Evolutionary conservation across 2,797 vertebrate species (phyloP), one percentile per base, ranked within the genome.

Genomic region (Pantherophis alleghaniensis): DNA sequence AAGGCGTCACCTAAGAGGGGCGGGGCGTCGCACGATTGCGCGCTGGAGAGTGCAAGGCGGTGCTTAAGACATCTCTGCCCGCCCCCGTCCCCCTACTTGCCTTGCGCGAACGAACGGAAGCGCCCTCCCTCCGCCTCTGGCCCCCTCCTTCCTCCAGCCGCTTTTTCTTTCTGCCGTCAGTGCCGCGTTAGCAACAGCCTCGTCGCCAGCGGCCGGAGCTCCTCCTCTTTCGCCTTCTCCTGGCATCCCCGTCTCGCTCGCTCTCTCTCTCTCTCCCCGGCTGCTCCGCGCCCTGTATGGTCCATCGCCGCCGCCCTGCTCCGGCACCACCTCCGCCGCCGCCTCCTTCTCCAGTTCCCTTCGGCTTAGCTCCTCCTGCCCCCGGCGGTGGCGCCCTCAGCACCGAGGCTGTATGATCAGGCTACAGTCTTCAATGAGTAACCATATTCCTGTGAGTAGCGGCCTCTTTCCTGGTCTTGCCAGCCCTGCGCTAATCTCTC

Each of bases 361-460:
- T 94, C 90, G 95, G 92, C 95, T 95, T 97, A 98, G 98, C 96
- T 94, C 97, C 96, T 97, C 96, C 97, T 98, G 95, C 97, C 95
- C 94, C 95, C 96, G 96, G 96, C 97, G 96, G 96, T 95, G 97
- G 97, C 97, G 96, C 97, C 97, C 98, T 98, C 98, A 98, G 98
- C 97, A 98, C 98, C 99, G 98, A 98, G 98, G 98, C 99, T 99
- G 98, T 98, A 99, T 99, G 99, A 99, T 99, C 98, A 99, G 99
- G 98, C 98, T 99, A 99, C 99, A 99, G 98, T 99, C 99, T 99
- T 99, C 99, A 99, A 99, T 99, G 99, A 99, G 99, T 99, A 99
- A 99, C 98, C 99, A 99, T 99, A 99, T 99, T 98, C 99, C 99
- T 98, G 99, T 99, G 98, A 99, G 99, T 99, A 96, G 86, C 47